phyloP scores from a whole-genome alignment of 2,113 vertebrate genomes.

The Myiopsitta monachus region DNA sequence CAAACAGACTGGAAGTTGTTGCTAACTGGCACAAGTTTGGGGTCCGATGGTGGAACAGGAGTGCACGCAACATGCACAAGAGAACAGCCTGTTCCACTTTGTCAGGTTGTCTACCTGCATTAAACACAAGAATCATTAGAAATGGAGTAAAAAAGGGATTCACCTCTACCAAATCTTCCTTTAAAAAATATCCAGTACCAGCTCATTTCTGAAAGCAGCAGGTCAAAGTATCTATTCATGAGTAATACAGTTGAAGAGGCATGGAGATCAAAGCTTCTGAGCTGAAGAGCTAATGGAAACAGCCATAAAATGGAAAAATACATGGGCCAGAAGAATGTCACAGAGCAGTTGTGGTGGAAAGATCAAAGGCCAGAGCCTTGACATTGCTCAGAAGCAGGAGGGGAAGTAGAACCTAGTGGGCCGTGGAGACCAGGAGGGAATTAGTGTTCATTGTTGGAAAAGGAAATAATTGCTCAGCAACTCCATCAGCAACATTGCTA shows the following conservation, averaged over 20 bases:
- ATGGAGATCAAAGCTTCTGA: not conserved
- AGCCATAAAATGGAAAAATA: conserved; percentile 28
- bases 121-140: not conserved
- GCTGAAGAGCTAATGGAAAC: not conserved
- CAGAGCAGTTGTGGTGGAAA: not conserved
- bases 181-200: not conserved
- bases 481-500: not conserved
- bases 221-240: not conserved
- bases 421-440: not conserved
- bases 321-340: not conserved
- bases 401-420: conserved; percentile 20
- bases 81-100: not conserved
- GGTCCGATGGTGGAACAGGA: not conserved
- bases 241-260: not conserved
- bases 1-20: not conserved
- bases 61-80: not conserved
- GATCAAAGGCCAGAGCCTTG: conserved; percentile 34
- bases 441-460: not conserved
- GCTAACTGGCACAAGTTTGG: not conserved
- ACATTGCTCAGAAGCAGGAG: not conserved
- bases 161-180: not conserved
- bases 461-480: conserved; percentile 51
- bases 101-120: not conserved
- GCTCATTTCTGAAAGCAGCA: not conserved
- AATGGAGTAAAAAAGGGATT: not conserved